Base-by-base conservation (phyloP, 2,888 invertebrate genomes). In the Eubasilissa splendida region DNA sequence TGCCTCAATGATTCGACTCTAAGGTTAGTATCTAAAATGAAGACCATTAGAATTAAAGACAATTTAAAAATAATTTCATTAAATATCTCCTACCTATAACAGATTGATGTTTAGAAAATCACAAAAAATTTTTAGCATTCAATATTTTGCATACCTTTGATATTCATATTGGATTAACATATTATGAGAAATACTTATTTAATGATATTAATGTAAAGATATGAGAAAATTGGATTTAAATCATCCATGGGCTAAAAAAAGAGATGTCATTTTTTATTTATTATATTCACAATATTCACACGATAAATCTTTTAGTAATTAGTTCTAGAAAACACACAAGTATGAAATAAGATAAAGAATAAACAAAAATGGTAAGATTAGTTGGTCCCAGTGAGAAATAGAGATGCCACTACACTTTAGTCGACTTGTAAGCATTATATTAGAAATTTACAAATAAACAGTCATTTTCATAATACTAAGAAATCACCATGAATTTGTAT, bases 341-440 rank as follows among this genome's bases (percentile, higher is more conserved):
- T 14, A 54, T 33, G 58, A 58, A 58, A 58, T n/a, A 31, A 71
- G 56, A 71, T 12, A 33, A 71, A 71, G 52, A 22, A 11, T 31
- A 70, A 71, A 54, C 71, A 56, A 42, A 71, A 42, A 42, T 42
- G 31, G 71, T 83, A 77, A 82, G 81, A 63, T 79, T 81, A 83
- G 80, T 83, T 83, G 83, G 83, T 83, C 83, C 83, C 83, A 83
- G 82, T 81, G 75, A 81, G 82, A 83, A 82, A 82, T 81, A 82
- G 79, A 90, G 88, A 89, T 90, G 88, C 90, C 90, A 90, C 88
- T 90, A 90, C 52, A 7, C 12, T 60, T 63, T 50, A 76, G 11
- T 59, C 50, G 12, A 65, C 65, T 63, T 74, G 33, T 77, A 52
- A 58, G 66, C 33, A 74, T 54, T 74, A 77, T 59, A 60, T 80